Base-by-base conservation (phyloP, 2,113 vertebrate genomes). In the Brachyistius frenatus region DNA sequence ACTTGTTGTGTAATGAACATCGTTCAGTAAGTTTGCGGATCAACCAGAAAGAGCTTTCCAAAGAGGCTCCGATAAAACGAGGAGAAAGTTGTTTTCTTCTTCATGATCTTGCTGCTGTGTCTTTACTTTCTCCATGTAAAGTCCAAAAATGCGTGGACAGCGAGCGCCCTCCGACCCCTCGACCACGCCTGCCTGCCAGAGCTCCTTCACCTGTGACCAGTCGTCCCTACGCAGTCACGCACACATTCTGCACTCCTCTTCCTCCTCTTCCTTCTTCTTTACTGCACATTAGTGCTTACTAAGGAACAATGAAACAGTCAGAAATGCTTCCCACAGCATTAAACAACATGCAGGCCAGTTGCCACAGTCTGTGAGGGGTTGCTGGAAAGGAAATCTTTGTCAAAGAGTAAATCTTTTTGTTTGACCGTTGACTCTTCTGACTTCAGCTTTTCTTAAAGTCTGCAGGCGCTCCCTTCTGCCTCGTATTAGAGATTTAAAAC, bases 171-270 rank as follows among this genome's bases (percentile, higher is more conserved):
- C 78, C 0, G 58, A 54, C 70, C 72, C 65, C 39, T 75, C 44
- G 14, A 16, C 73, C 52, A 52, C 16, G 53, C 63, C 53, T 86
- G 68, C 66, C 78, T 86, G 83, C 89, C 80, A 77, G 39, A 91
- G 84, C 84, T 55, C 53, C 23, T 65, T 94, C 92, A 93, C 89
- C 92, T 90, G 91, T 91, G 88, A 81, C 86, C 81, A 66, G 11
- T 78, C 66, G 57, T 87, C 78, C 76, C 82, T 53, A 75, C 52
- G 39, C 68, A 23, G 66, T 85, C 76, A 64, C 73, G 75, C 80
- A 54, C 71, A 46, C 78, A 74, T 78, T 80, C 88, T 83, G 70
- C 76, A 41, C 73, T 90, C 78, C 76, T 73, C 67, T 63, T 63
- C 64, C 36, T 9, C 41, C 41, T 9, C 41, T 5, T 9, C 41